A percentile compares a stretch with the other conserved stretches of the same genome.
Evolutionary conservation across 2,113 vertebrate species (phyloP).

Genomic region (Nannobrachium achirus): DNA sequence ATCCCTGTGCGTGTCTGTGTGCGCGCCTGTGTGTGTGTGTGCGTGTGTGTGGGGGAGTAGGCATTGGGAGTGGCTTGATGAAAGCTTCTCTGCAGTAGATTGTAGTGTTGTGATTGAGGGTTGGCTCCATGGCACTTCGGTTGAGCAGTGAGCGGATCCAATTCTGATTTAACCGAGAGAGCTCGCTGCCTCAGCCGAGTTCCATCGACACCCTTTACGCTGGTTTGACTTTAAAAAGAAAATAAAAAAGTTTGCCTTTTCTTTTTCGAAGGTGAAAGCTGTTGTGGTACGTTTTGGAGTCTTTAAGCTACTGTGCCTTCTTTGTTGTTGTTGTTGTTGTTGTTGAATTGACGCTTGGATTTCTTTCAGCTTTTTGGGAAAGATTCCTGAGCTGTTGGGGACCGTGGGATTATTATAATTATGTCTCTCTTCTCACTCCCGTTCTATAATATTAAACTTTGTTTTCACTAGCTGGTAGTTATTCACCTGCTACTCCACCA

Average conservation of each 20-base stretch:
- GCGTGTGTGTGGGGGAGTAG: constrained; percentile 57
- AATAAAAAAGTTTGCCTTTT: constrained; percentile 62
- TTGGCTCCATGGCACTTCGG: constrained; percentile 70
- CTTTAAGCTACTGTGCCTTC: constrained; percentile 36
- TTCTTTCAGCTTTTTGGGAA: constrained; percentile 62
- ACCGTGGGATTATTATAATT: too few species aligned
- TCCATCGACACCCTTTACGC: constrained; percentile 60
- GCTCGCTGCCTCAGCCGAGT: constrained; percentile 57
- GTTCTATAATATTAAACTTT: constrained; percentile 2
- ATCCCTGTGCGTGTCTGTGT: neutral
- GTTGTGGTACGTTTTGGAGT: constrained; percentile 46
- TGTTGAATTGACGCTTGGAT: constrained; percentile 57
- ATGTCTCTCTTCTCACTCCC: constrained; percentile 24
- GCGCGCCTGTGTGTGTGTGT: constrained; percentile 24
- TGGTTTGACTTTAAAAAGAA: constrained; percentile 49
- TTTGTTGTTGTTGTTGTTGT: constrained; percentile 30
- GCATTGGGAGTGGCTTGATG: constrained; percentile 70
- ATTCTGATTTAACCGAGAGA: constrained; percentile 1
- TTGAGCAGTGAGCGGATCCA: constrained; percentile 30
- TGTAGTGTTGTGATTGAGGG: constrained; percentile 62
- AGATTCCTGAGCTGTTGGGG: constrained; percentile 57
- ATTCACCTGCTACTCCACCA: constrained; percentile 20
- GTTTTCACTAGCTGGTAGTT: neutral
- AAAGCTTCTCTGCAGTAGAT: constrained; percentile 73
- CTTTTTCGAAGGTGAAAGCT: constrained; percentile 43